Percentiles rank a stretch among this genome's conserved stretches.
These are phyloP conservation scores for Pogonophryne albipinna DNA, from an alignment of 2,797 vertebrate genomes.

Conservation along the genomic window DNA sequence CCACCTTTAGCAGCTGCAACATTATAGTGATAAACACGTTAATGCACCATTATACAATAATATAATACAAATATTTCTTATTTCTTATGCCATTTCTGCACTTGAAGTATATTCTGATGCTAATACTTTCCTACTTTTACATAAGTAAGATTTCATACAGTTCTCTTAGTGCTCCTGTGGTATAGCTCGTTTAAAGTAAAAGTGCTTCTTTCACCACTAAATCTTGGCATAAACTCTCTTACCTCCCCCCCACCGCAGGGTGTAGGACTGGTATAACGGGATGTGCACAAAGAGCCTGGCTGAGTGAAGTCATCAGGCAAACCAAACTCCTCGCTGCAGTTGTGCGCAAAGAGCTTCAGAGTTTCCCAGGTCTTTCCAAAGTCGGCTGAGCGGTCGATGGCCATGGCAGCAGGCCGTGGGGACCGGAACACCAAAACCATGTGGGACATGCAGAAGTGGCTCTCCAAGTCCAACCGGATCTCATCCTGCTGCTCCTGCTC, in stretches of 20 bases:
- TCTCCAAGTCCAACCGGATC: conserved; percentile 89
- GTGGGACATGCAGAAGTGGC: conserved; percentile 89
- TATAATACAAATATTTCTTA: too few species aligned
- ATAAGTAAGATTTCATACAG: too few species aligned
- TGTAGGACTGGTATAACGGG: conserved; percentile 86
- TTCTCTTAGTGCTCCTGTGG: too few species aligned
- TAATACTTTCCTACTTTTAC: too few species aligned
- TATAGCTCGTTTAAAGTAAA: too few species aligned
- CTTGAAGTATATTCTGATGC: too few species aligned
- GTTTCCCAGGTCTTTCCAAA: conserved; percentile 89
- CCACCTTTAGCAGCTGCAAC: too few species aligned
- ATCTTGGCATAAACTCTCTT: conserved; percentile 27
- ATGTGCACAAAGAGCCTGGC: conserved; percentile 88
- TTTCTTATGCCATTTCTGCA: too few species aligned
- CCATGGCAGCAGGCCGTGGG: conserved; percentile 90
- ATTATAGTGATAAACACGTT: too few species aligned
- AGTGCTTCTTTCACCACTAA: too few species aligned
- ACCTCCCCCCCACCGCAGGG: conserved; percentile 93
- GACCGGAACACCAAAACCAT: conserved; percentile 90
- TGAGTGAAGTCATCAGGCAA: conserved; percentile 85
- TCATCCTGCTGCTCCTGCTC: conserved; percentile 74
- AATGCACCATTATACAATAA: too few species aligned
- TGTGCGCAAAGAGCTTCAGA: conserved; percentile 89
- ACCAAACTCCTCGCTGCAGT: conserved; percentile 88
- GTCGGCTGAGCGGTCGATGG: conserved; percentile 89